Base-by-base conservation (phyloP, 2,797 vertebrate genomes). In the Brotula barbata region DNA sequence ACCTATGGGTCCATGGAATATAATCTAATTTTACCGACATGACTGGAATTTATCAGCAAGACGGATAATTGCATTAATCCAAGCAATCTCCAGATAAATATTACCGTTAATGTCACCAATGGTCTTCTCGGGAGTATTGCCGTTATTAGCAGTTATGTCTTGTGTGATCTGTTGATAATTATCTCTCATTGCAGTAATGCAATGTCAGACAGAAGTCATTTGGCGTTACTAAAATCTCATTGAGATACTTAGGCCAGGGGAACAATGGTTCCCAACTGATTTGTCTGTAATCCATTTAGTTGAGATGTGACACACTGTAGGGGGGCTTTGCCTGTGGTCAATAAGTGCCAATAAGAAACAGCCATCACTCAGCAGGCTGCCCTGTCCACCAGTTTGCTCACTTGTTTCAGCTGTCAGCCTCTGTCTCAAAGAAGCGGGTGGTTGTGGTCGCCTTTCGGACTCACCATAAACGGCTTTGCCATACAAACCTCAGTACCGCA, bases 241-340 rank as follows among this genome's bases (percentile, higher is more conserved):
- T 57, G 77, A 82, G 83, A 64, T 67, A 64, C 68, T 82, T 72
- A 70, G 73, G 68, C 71, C 22, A 19, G 45, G 13, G 72, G 73
- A 71, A 85, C 82, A 83, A 84, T 73, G 23, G 28, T 53, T 59
- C 69, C 72, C 51, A 7, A 37, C 73, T 77, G 84, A 82, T 83
- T 84, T 61, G 78, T 81, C 77, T 84, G 79, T 88, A 85, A 88
- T 90, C 85, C 89, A 80, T 88, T 89, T 88, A 85, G 83, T 62
- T 70, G 53, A 67, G 86, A 86, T 78, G 84, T 78, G 78, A 80
- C 82, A 83, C 85, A 76, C 80, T 49, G 83, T 68, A 75, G 82
- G 88, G 69, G 87, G 85, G 76, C 77, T 85, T 89, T 85, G 83
- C 77, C 72, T 70, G 64, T 77, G 85, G 83, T 86, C 85, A 89